Evolutionary conservation across 2,113 vertebrate species (phyloP).

Genomic region (Nibea albiflora): DNA sequence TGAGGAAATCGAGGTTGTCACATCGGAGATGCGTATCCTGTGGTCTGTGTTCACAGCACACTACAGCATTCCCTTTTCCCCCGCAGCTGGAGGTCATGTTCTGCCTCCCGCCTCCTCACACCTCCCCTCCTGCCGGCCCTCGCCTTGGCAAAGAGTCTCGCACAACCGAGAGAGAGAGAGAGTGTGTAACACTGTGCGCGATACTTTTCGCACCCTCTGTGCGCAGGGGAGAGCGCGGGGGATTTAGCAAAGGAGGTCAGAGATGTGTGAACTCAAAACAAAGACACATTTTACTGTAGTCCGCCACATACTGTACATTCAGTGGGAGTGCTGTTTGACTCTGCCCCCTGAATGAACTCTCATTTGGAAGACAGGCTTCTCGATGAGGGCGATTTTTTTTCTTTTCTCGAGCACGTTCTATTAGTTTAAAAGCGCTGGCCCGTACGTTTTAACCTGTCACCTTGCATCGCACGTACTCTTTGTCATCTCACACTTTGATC

Average conservation of each 20-base stretch:
- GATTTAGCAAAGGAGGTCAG: conserved; percentile 68
- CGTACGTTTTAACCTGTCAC: conserved; percentile 57
- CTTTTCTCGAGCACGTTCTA: conserved; percentile 36
- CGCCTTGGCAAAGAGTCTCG: conserved; percentile 40
- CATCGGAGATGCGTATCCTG: conserved; percentile 36
- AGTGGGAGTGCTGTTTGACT: not conserved
- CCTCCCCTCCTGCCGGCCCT: conserved; percentile 33
- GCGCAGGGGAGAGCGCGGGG: conserved; percentile 38
- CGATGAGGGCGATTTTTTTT: conserved; percentile 48
- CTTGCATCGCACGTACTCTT: conserved; percentile 52
- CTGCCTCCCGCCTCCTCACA: conserved; percentile 23
- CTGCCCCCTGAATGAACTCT: conserved; percentile 69
- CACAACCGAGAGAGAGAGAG: conserved; percentile 22
- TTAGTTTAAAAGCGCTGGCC: conserved; percentile 36
- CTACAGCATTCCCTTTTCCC: conserved; percentile 7
- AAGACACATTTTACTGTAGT: conserved; percentile 68
- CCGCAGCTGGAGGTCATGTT: conserved; percentile 46
- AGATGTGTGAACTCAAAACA: conserved; percentile 76
- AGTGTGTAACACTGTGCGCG: conserved; percentile 53
- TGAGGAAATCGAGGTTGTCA: conserved; percentile 27
- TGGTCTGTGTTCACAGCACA: conserved; percentile 39
- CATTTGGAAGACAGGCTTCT: conserved; percentile 30
- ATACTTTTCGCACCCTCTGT: conserved; percentile 67
- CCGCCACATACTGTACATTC: conserved; percentile 25
- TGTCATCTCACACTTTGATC: conserved; percentile 63